phyloP scores from a whole-genome alignment of 2,888 invertebrate species.

The Lagria hirta region DNA sequence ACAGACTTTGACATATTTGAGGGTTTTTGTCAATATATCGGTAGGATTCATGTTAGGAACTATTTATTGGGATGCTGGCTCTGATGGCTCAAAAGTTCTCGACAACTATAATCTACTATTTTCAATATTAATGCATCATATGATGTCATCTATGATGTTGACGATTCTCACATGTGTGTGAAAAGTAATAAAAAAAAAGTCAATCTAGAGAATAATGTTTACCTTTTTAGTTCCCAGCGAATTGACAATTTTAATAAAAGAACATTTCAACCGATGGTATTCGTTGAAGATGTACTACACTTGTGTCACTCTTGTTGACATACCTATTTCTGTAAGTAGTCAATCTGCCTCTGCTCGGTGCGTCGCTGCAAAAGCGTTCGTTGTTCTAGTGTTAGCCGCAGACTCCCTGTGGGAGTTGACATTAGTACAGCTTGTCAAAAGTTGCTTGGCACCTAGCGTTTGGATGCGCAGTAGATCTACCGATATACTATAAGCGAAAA shows the following conservation, averaged over 20 bases:
- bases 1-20: slow-evolving; percentile 76
- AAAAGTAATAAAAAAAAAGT: slow-evolving; percentile 2
- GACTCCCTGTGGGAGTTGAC: too few species aligned
- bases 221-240: slow-evolving; percentile 70
- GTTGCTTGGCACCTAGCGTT: too few species aligned
- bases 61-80: slow-evolving; percentile 73
- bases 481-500: too few species aligned
- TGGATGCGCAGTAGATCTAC: too few species aligned
- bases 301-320: slow-evolving; percentile 73
- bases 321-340: slow-evolving; percentile 75
- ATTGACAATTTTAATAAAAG: slow-evolving; percentile 78
- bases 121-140: slow-evolving; percentile 89
- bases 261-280: slow-evolving; percentile 89
- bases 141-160: slow-evolving; percentile 90
- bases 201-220: slow-evolving; percentile 16
- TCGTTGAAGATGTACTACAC: slow-evolving; percentile 80
- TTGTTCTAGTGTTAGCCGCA: too few species aligned
- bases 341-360: too few species aligned
- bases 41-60: slow-evolving; percentile 77
- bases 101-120: slow-evolving; percentile 88
- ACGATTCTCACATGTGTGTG: slow-evolving; percentile 82
- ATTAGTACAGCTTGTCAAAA: too few species aligned
- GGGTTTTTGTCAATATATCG: slow-evolving; percentile 72
- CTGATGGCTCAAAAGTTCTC: slow-evolving; percentile 73
- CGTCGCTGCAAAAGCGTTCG: too few species aligned